Conservation (phyloP, 1,140 invertebrate genomes). For the Kradibia gibbosae region DNA sequence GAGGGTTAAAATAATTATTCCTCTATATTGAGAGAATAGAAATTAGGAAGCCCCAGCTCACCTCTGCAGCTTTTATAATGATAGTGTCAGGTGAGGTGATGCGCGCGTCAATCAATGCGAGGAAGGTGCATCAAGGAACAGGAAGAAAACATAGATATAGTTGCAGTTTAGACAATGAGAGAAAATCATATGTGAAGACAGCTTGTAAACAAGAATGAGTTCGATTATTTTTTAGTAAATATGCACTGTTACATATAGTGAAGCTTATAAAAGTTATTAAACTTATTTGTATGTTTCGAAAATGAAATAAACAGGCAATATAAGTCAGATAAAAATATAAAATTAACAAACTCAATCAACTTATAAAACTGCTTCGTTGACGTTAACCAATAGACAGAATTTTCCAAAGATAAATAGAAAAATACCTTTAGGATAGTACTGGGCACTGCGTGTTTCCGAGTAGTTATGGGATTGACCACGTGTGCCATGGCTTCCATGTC, state of each 20-base stretch:
- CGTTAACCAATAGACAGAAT: neutral
- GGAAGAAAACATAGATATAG: constrained; percentile 70
- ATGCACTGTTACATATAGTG: no score
- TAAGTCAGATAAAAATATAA: no score
- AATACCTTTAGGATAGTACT: constrained; percentile 83
- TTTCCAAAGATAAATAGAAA: neutral
- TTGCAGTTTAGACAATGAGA: constrained; percentile 57
- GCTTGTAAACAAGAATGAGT: constrained; percentile 58
- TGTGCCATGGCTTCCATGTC: constrained; percentile 55
- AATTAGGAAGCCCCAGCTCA: constrained; percentile 70
- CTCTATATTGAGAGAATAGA: constrained; percentile 48
- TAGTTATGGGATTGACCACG: constrained; percentile 79
- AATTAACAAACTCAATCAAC: constrained; percentile 2
- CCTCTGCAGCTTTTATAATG: constrained; percentile 72
- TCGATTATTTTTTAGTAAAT: constrained; percentile 40
- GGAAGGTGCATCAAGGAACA: constrained; percentile 70
- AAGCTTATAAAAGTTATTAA: no score
- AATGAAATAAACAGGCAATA: no score
- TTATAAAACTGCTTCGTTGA: constrained; percentile 33
- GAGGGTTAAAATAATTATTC: neutral
- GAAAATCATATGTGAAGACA: constrained; percentile 55
- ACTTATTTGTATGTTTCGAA: no score
- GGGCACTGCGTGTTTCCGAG: constrained; percentile 80
- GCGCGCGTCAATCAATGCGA: constrained; percentile 70
- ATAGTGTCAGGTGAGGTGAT: constrained; percentile 70